A percentile compares a stretch with the other conserved stretches of the same genome.
These are phyloP conservation scores for Copidosoma aretas DNA, from an alignment of 2,888 invertebrate species.

Conservation along the genomic window DNA sequence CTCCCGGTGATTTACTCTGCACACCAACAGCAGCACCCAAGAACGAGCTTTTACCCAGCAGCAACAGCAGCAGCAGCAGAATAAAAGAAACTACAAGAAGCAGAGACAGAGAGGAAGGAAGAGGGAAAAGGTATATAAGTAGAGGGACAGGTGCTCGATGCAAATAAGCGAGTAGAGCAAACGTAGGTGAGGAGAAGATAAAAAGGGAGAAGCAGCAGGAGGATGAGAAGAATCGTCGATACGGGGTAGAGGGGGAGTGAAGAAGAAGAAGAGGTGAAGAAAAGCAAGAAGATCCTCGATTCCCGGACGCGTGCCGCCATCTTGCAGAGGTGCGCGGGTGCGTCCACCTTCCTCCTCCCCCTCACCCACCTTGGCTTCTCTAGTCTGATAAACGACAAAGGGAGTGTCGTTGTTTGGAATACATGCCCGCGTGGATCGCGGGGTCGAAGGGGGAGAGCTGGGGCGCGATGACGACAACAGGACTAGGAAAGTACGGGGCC, in stretches of 20 bases:
- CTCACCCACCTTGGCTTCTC: background rate
- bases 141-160: slow-evolving; percentile 50
- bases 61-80: background rate
- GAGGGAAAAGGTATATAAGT: slow-evolving; percentile 6
- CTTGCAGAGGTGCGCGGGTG: slow-evolving; percentile 47
- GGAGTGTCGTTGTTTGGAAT: slow-evolving; percentile 51
- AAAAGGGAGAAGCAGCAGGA: slow-evolving; percentile 27
- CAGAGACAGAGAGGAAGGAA: slow-evolving; percentile 1
- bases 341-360: slow-evolving; percentile 45
- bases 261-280: background rate
- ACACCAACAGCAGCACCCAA: slow-evolving; percentile 1
- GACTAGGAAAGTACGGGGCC: slow-evolving; percentile 13
- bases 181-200: slow-evolving; percentile 30
- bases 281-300: background rate
- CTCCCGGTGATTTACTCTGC: slow-evolving; percentile 37
- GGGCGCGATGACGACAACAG: background rate
- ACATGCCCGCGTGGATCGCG: slow-evolving; percentile 9
- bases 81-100: slow-evolving; percentile 15
- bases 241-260: background rate
- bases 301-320: slow-evolving; percentile 49
- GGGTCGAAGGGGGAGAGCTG: slow-evolving; percentile 1
- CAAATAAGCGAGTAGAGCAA: slow-evolving; percentile 25
- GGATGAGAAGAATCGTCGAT: slow-evolving; percentile 9
- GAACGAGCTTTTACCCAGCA: slow-evolving; percentile 11
- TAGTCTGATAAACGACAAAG: slow-evolving; percentile 44